Evolutionary conservation across 2,888 invertebrate species (phyloP), one percentile per base, ranked within the genome.

Genomic region (Trachelus troglodyta): DNA sequence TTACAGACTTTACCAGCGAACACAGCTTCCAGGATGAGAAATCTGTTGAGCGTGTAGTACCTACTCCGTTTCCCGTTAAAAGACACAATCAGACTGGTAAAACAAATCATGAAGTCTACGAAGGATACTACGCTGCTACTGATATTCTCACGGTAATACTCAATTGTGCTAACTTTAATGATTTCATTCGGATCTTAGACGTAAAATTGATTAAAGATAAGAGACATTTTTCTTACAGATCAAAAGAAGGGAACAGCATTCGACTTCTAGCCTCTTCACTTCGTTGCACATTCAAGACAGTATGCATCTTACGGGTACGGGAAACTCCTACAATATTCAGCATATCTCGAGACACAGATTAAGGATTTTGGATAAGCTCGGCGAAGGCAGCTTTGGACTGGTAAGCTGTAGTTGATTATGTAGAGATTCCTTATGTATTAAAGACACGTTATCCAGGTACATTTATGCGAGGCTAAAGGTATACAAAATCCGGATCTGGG

Each of bases 331-430:
- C 80, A 87, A 89, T 68, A 88, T 91, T 69, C 90, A 88, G 75
- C 90, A 89, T 33, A 95, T 97, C 91, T 96, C 97, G 85, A 94
- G 97, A 90, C 96, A 96, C 92, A 94, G 96, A 91, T 94, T 98
- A 87, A 93, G 96, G 90, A 95, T 97, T 86, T 93, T 97, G 81
- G 96, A 97, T 91, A 97, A 96, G 90, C 94, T 97, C 76, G 97
- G 97, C 81, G 97, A 97, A 92, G 97, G 97, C 83, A 95, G 96
- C 84, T 97, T 97, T 91, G 97, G 97, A 89, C 96, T 95, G 94
- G 97, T 97, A 90, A 94, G 81, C 80, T 76, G 74, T 56, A 79
- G 75, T 69, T 35, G 69, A 56, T 74, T 74, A 33, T 73, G 69
- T 74, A 69, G 34, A 77, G 34, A 34, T 76, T 73, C 75, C 40